A percentile compares a stretch with the other conserved stretches of the same genome.
Conservation (phyloP, 2,113 vertebrate genomes). For the Anarrhichthys ocellatus region DNA sequence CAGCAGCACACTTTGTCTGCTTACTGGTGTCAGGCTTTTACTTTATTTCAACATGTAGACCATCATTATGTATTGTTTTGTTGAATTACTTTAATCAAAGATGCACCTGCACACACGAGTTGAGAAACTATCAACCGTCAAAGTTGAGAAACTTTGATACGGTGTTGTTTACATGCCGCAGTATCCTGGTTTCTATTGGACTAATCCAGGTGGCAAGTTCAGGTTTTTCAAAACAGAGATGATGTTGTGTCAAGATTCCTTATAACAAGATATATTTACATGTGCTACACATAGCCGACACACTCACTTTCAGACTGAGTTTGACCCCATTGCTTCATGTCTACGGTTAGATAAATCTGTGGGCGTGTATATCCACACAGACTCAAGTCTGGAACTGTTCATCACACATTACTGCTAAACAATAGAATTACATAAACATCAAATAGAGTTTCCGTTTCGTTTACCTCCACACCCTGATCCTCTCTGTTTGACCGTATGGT, state of each 20-base stretch:
- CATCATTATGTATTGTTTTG: not conserved
- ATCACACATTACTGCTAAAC: not conserved
- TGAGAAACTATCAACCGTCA: not conserved
- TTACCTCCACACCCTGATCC: not conserved
- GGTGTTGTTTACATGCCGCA: not conserved
- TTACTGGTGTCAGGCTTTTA: not conserved
- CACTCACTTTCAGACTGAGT: not conserved
- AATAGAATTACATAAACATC: not conserved
- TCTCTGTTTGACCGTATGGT: not conserved
- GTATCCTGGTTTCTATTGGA: not conserved
- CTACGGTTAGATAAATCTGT: not conserved
- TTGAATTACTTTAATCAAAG: not conserved
- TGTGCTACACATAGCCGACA: not conserved
- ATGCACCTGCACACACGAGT: not conserved
- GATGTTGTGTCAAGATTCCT: not conserved
- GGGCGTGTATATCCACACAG: not conserved
- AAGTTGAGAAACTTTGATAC: not conserved
- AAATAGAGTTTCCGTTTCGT: constrained; percentile 10
- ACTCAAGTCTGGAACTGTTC: not conserved
- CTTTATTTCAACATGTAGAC: not conserved
- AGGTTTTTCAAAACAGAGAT: not conserved
- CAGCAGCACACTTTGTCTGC: not conserved
- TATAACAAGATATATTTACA: constrained; percentile 2
- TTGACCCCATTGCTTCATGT: constrained; percentile 2
- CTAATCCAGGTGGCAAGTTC: not conserved